Base-by-base conservation (phyloP, 2,797 vertebrate genomes). In the Kryptopterus vitreolus region DNA sequence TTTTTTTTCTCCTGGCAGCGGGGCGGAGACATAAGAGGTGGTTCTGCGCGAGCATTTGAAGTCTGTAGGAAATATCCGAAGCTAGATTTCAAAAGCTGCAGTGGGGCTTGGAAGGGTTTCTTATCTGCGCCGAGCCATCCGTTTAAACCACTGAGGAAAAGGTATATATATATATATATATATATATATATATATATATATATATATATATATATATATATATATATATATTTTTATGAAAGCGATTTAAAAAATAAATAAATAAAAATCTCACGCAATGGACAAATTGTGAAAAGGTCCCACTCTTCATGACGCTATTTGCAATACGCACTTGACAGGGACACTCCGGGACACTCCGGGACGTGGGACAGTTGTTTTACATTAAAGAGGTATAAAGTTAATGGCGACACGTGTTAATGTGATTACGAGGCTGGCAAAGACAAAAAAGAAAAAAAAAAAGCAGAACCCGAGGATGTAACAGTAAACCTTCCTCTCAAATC, bases 81-180 rank as follows among this genome's bases (percentile, higher is more conserved):
- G 81, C 82, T 85, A 62, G 22, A 82, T 76, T 87, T 89, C 83
- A 88, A 87, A 78, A 86, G 85, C 76, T 53, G 72, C 76, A 26
- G 81, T 62, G 78, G 20, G 55, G 62, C 71, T 72, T 83, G 83
- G 83, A 83, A 86, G 89, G 87, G 83, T 43, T 66, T 73, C 84
- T 88, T 89, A 90, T 91, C 87, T 88, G 81, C 53, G 74, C 77
- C 63, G 33, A 68, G 79, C 84, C 85, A 85, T 83, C 85, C 78
- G 84, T 84, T 83, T 80, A 70, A 86, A 86, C 80, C 81, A 78
- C 59, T 84, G 66, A 12, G 43, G 22, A 71, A 84, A 85, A 59
- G 3, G 62, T 52, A 81, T 71, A 46, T 76, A 35, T 73, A 53
- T 71, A 31, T 61, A 53, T 29, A 61, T 29, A 61, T 61, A 53